Percentiles rank a stretch among this genome's conserved stretches.
Conservation (phyloP, 30 jellyfish, hydroid and myxozoan species). For the Aurelia aurita region DNA sequence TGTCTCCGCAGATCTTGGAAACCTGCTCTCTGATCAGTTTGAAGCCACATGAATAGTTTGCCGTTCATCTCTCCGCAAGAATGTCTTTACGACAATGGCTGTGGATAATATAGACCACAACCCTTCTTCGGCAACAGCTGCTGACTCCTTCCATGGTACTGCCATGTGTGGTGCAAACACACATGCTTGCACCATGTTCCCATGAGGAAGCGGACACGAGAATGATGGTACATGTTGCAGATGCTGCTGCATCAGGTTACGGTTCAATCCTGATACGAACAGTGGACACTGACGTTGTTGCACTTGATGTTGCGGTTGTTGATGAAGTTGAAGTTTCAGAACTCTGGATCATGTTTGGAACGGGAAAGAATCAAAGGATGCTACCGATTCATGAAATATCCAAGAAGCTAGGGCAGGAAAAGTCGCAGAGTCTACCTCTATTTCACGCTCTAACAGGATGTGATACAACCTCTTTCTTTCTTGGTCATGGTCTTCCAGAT, state of each 20-base stretch:
- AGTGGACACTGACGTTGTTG: no score
- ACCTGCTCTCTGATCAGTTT: slow-evolving; percentile 23
- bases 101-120: slow-evolving; percentile 67
- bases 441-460: slow-evolving; percentile 72
- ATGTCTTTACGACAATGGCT: slow-evolving; percentile 67
- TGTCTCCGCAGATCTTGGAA: slow-evolving; percentile 41
- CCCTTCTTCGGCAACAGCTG: slow-evolving; percentile 69
- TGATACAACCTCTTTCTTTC: slow-evolving; percentile 45
- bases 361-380: slow-evolving; percentile 26
- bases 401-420: slow-evolving; percentile 22
- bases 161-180: no score
- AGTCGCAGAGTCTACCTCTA: background rate
- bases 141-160: slow-evolving; percentile 71
- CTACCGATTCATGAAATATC: slow-evolving; percentile 45
- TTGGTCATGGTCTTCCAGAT: slow-evolving; percentile 7
- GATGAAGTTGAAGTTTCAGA: no score
- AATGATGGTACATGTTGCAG: no score
- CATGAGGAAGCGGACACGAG: no score
- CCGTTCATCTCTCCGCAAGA: slow-evolving; percentile 41
- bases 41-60: slow-evolving; percentile 54
- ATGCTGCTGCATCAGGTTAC: no score
- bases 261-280: no score
- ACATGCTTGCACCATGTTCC: no score
- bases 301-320: no score
- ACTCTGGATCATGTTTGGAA: slow-evolving; percentile 45